Percentiles rank a stretch among this genome's conserved stretches.
Evolutionary conservation across 2,113 vertebrate species (phyloP).

Genomic region (Ceuthmochares aereus): DNA sequence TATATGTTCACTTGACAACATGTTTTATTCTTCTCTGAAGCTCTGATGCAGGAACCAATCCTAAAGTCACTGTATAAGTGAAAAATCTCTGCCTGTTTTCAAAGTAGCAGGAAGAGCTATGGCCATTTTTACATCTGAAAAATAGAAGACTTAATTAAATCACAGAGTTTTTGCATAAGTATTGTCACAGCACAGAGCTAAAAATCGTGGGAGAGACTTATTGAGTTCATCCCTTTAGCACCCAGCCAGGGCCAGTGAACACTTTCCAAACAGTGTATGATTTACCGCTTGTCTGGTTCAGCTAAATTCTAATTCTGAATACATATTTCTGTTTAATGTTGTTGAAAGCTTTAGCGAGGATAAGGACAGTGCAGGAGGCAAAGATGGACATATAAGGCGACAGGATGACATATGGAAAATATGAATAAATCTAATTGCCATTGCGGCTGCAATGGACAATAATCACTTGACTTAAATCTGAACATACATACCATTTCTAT

Average conservation of each 20-base stretch:
- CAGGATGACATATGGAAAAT: constrained; percentile 57
- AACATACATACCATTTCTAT: neutral
- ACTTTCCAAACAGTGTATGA: neutral
- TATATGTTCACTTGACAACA: neutral
- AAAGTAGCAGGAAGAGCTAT: neutral
- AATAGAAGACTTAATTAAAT: neutral
- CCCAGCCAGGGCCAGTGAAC: neutral
- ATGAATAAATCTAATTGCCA: constrained; percentile 45
- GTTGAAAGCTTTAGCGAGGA: neutral
- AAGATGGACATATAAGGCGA: constrained; percentile 62
- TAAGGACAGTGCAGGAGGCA: constrained; percentile 8
- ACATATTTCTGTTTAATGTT: neutral
- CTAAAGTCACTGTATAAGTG: neutral
- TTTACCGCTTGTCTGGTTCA: neutral
- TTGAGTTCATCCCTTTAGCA: neutral
- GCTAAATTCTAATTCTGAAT: neutral
- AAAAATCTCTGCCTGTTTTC: neutral
- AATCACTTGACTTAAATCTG: constrained; percentile 34
- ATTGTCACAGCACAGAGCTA: neutral
- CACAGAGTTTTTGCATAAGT: neutral
- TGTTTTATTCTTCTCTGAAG: neutral
- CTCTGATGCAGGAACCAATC: neutral
- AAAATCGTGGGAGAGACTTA: neutral
- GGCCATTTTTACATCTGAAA: neutral
- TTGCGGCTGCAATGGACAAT: constrained; percentile 9